phyloP scores from a whole-genome alignment of 2,888 invertebrate species.

The Lithophane socia region DNA sequence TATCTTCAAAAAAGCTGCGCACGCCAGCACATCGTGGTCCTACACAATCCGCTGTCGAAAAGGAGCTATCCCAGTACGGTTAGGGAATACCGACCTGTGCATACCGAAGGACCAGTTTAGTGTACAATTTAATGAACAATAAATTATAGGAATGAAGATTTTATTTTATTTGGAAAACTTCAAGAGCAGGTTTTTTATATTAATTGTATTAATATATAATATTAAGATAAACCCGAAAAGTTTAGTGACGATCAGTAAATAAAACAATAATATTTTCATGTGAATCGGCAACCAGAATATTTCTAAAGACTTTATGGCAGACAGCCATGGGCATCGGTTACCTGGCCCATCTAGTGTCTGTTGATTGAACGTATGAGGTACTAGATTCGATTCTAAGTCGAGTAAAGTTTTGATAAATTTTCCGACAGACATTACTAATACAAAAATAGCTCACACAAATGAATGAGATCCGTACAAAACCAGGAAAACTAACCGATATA shows the following conservation, averaged over 20 bases:
- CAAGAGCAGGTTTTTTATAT: not conserved
- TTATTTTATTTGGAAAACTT: not conserved
- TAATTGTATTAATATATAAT: not conserved
- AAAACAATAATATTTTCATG: slow-evolving; percentile 3
- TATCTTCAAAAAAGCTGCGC: slow-evolving; percentile 2
- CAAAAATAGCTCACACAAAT: not conserved
- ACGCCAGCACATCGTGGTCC: not conserved
- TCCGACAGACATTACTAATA: not conserved
- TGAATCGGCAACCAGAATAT: not conserved
- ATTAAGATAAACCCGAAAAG: not conserved
- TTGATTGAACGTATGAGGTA: not conserved
- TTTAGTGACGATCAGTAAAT: not conserved
- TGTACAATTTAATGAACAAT: not conserved
- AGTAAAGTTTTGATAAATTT: not conserved
- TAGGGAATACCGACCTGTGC: not conserved
- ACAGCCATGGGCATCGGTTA: not conserved
- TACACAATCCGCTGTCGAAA: not conserved
- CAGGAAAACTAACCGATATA: not conserved
- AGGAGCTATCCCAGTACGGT: not conserved
- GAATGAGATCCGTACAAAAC: not conserved
- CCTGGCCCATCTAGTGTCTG: not conserved
- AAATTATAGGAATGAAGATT: not conserved
- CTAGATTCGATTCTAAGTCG: not conserved
- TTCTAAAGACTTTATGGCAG: not conserved
- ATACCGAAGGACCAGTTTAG: not conserved